Conservation (phyloP, 2,113 vertebrate species). For the Psammodynastes pulverulentus region DNA sequence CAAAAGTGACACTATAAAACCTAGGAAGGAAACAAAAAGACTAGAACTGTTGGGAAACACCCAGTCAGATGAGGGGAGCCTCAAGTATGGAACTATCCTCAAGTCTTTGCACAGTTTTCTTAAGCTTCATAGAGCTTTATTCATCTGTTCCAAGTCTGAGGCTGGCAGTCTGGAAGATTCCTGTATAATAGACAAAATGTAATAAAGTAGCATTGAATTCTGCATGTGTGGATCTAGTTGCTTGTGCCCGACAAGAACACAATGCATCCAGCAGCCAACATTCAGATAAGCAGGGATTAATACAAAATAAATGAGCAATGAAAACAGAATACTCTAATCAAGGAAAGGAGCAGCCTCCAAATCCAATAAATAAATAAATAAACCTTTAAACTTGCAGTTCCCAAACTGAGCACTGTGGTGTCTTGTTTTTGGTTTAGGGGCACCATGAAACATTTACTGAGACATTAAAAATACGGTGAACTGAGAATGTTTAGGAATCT, state of each 20-base stretch:
- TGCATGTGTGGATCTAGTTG: not conserved
- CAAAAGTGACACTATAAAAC: not conserved
- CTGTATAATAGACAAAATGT: not conserved
- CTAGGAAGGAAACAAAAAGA: not conserved
- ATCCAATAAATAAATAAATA: not conserved
- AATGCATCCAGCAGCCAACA: not conserved
- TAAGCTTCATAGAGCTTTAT: not conserved
- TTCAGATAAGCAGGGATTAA: not conserved
- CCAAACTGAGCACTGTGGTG: not conserved
- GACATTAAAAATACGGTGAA: not conserved
- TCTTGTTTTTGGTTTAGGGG: not conserved
- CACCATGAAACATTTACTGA: not conserved
- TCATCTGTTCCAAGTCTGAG: not conserved
- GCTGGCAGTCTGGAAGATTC: not conserved
- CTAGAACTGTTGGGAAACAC: not conserved
- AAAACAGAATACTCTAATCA: not conserved
- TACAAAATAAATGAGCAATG: not conserved
- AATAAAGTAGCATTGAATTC: not conserved
- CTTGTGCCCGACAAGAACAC: not conserved
- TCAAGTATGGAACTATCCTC: not conserved
- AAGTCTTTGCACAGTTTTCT: not conserved
- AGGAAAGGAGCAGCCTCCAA: not conserved
- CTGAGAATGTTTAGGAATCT: not conserved
- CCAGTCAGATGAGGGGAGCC: not conserved
- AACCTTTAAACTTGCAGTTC: not conserved